A percentile compares a stretch with the other conserved stretches of the same genome.
Conservation (phyloP, 2,888 invertebrate species). For the Deroplatys truncata region DNA sequence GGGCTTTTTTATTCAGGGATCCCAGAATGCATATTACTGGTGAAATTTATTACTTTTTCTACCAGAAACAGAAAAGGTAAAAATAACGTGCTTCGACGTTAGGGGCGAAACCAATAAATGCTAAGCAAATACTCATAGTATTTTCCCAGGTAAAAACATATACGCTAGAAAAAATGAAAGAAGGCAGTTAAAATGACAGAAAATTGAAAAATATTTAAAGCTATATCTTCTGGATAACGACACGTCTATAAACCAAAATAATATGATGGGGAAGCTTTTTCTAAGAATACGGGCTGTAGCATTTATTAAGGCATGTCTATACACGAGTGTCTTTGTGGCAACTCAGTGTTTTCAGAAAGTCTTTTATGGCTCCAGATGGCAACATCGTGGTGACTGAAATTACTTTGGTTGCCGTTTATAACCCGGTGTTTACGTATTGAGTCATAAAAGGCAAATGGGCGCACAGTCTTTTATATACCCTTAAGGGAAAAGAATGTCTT, state of each 20-base stretch:
- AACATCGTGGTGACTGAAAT: not conserved
- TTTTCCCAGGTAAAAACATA: no score
- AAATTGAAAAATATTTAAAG: not conserved
- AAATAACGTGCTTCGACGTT: no score
- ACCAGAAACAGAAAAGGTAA: no score
- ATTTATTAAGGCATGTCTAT: not conserved
- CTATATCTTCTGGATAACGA: not conserved
- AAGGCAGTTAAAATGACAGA: no score
- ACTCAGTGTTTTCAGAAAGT: not conserved
- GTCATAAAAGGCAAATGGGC: not conserved
- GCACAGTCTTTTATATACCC: not conserved
- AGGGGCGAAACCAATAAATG: no score
- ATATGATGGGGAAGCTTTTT: not conserved
- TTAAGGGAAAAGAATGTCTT: not conserved
- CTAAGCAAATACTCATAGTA: no score
- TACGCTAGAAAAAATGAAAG: no score
- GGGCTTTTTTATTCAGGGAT: no score
- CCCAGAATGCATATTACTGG: no score
- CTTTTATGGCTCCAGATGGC: not conserved
- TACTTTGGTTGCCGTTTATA: not conserved
- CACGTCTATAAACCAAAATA: not conserved
- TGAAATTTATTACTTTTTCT: no score
- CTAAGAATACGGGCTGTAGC: not conserved
- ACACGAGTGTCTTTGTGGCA: not conserved
- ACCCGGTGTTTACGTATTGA: not conserved